A percentile compares a stretch with the other conserved stretches of the same genome.
Conservation (phyloP, 2,797 vertebrate species). For the Phoxinus dragarum region DNA sequence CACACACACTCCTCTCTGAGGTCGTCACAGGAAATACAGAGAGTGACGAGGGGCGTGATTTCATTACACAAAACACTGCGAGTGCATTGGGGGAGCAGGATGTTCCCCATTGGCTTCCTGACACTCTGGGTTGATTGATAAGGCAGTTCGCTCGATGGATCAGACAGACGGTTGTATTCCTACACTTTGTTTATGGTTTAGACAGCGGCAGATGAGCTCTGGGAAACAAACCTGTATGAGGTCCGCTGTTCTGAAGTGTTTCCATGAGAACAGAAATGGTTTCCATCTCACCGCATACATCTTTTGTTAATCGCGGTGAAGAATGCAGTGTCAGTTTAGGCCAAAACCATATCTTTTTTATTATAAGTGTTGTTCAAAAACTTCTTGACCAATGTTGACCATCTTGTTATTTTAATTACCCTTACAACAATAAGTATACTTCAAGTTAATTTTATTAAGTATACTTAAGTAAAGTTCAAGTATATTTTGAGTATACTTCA, state of each 20-base stretch:
- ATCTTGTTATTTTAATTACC: neutral
- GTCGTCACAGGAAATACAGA: slow-evolving; percentile 52
- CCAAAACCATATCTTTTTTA: neutral
- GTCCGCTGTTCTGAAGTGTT: slow-evolving; percentile 18
- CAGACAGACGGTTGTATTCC: slow-evolving; percentile 53
- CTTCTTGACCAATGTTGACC: neutral
- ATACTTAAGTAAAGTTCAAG: neutral
- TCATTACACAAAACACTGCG: slow-evolving; percentile 60
- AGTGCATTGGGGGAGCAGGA: slow-evolving; percentile 58
- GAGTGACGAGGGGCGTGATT: slow-evolving; percentile 63
- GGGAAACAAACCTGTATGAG: slow-evolving; percentile 57
- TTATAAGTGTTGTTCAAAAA: neutral
- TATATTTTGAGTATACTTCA: neutral
- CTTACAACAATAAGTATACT: neutral
- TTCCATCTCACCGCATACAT: neutral
- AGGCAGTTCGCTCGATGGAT: slow-evolving; percentile 55
- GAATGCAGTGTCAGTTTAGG: neutral
- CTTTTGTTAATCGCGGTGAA: neutral
- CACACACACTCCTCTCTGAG: slow-evolving; percentile 51
- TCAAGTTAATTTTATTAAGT: too few species aligned
- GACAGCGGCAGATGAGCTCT: slow-evolving; percentile 46
- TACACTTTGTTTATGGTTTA: slow-evolving; percentile 65
- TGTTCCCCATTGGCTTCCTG: slow-evolving; percentile 60
- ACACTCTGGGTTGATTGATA: slow-evolving; percentile 68
- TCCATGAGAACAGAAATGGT: slow-evolving; percentile 15